Evolutionary conservation across 2,888 invertebrate species (phyloP), one percentile per base, ranked within the genome.

Genomic region (Phoronis australis): DNA sequence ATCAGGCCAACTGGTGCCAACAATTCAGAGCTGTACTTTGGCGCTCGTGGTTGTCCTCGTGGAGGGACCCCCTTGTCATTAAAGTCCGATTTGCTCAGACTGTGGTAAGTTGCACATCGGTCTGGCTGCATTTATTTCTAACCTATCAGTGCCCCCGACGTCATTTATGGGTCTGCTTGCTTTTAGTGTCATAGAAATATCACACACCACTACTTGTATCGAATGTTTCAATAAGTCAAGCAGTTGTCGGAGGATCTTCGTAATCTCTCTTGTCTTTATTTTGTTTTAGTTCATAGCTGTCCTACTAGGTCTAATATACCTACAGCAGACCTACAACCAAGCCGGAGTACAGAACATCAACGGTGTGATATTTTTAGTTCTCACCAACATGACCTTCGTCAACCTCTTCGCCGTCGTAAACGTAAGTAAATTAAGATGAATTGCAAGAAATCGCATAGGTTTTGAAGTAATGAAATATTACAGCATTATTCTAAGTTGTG

Each of bases 361-460:
- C 43, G 70, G 69, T 6, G 62, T 62, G n/a, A 55, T 73, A 44
- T 70, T 71, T 45, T 60, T 73, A 5, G 48, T 68, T 45, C 54
- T 68, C 43, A 66, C 60, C 43, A 66, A 70, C 45, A 60, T 65
- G 50, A 93, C 93, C 4, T 93, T 94, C 77, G 90, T 91, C 67
- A 93, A 92, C 75, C 86, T 92, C n/a, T 93, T 93, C 70, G 90
- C 92, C 53, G 94, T 95, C 38, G 86, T 94, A 51, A 89, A 88
- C 75, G 95, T 94, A 78, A 84, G 87, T n/a, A n/a, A n/a, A n/a
- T n/a, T n/a, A n/a, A n/a, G n/a, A n/a, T n/a, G n/a, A n/a, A n/a
- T n/a, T n/a, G n/a, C n/a, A n/a, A n/a, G n/a, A n/a, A n/a, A n/a
- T n/a, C n/a, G n/a, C n/a, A n/a, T n/a, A n/a, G n/a, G n/a, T n/a